A percentile compares a stretch with the other conserved stretches of the same genome.
Conservation (phyloP, 2,797 vertebrate species). For the Columba guinea region DNA sequence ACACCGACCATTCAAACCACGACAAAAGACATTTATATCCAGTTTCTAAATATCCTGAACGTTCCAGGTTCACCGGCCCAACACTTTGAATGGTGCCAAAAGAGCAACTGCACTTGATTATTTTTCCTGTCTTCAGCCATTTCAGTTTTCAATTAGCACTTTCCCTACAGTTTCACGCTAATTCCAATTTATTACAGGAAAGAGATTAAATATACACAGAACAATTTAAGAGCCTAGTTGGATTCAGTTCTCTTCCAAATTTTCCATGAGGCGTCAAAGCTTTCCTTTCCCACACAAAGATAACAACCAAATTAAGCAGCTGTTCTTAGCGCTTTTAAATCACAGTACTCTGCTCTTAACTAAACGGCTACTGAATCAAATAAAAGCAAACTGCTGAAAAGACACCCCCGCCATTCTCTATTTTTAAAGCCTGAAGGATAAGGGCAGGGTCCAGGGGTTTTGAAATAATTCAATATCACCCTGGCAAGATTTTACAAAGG, state of each 20-base stretch:
- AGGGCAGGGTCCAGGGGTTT: background rate
- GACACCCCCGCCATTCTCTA: background rate
- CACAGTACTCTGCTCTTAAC: background rate
- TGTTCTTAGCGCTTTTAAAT: background rate
- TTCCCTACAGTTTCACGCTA: background rate
- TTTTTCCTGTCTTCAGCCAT: background rate
- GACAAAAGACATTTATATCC: background rate
- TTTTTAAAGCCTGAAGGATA: background rate
- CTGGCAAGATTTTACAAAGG: background rate
- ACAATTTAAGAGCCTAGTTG: background rate
- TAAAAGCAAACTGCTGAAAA: background rate
- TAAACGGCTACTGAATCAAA: background rate
- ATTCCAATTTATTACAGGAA: background rate
- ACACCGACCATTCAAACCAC: background rate
- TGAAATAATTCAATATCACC: background rate
- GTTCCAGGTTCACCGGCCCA: background rate
- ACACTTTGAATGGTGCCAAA: background rate
- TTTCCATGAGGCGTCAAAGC: slow-evolving; percentile 5
- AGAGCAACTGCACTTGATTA: background rate
- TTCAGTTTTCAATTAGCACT: background rate
- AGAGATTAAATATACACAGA: background rate
- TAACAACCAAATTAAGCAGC: slow-evolving; percentile 10
- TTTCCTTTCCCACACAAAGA: slow-evolving; percentile 6
- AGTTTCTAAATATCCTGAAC: background rate
- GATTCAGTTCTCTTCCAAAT: background rate